These are phyloP conservation scores for Crossaster papposus DNA, from an alignment of 53 echinoderm and acorn worm genomes.

Conservation along the genomic window DNA sequence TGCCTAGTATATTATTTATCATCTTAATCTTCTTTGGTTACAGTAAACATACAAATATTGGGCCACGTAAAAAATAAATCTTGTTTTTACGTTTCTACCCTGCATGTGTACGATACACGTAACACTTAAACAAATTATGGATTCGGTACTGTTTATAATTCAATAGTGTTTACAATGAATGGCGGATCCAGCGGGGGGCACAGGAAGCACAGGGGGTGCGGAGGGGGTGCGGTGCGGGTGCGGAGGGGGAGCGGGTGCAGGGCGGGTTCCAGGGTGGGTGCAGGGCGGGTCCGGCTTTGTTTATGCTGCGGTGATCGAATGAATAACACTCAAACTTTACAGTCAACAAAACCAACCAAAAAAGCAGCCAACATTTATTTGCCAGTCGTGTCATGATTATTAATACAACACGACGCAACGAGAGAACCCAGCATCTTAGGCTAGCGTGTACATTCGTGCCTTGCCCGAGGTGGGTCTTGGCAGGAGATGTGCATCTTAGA, in stretches of 20 bases:
- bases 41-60: background rate
- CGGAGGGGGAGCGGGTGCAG: too few relatives aligned
- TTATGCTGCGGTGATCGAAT: too few relatives aligned
- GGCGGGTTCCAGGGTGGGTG: too few relatives aligned
- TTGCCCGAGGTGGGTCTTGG: slow-evolving; percentile 17
- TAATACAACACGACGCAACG: background rate
- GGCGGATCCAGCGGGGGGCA: too few relatives aligned
- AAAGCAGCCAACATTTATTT: background rate
- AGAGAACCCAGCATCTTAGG: background rate
- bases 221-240: too few relatives aligned
- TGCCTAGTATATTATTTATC: background rate
- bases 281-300: too few relatives aligned
- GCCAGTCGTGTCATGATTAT: background rate
- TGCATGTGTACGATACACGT: background rate
- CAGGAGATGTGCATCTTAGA: slow-evolving; percentile 25
- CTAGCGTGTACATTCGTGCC: background rate
- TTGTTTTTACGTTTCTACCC: background rate
- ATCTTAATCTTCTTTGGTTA: background rate
- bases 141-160: too few relatives aligned
- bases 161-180: too few relatives aligned
- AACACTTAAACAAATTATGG: too few relatives aligned
- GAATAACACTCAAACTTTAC: too few relatives aligned
- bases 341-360: too few relatives aligned
- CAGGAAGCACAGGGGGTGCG: too few relatives aligned
- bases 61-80: background rate